Evolutionary conservation across 2,113 vertebrate genomes (phyloP).

Genomic region (Callopanchax toddi): DNA sequence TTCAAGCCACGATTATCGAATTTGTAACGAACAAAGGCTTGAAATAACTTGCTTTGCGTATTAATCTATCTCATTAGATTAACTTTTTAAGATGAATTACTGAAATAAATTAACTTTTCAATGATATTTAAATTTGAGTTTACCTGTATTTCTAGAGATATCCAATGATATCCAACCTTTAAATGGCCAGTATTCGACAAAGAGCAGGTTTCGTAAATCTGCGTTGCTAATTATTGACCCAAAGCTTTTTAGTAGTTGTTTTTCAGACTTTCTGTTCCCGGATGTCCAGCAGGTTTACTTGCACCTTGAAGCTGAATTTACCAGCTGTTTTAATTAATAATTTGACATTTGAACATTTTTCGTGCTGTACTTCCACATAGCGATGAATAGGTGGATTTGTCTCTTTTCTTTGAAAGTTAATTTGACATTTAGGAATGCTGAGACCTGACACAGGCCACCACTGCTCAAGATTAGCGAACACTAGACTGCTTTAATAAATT

Average conservation of each 20-base stretch:
- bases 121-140: too few relatives aligned
- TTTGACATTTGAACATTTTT: conserved; percentile 18
- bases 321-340: background rate
- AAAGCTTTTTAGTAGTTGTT: background rate
- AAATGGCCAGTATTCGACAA: background rate
- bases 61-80: too few relatives aligned
- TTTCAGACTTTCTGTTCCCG: background rate
- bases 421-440: conserved; percentile 64
- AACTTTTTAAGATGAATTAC: too few relatives aligned
- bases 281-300: background rate
- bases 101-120: too few relatives aligned
- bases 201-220: background rate
- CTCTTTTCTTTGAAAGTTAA: conserved; percentile 23
- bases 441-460: conserved; percentile 38
- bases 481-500: conserved; percentile 59
- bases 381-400: conserved; percentile 24
- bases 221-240: background rate
- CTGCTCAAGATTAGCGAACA: conserved; percentile 43
- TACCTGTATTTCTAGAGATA: too few relatives aligned
- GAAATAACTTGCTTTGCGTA: too few relatives aligned
- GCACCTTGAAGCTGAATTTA: background rate
- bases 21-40: too few relatives aligned
- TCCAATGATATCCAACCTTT: too few relatives aligned
- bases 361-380: background rate
- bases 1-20: too few relatives aligned